A percentile compares a stretch with the other conserved stretches of the same genome.
These are phyloP conservation scores for Shargacucullia verbasci DNA, from an alignment of 2,888 invertebrate genomes.

Conservation along the genomic window DNA sequence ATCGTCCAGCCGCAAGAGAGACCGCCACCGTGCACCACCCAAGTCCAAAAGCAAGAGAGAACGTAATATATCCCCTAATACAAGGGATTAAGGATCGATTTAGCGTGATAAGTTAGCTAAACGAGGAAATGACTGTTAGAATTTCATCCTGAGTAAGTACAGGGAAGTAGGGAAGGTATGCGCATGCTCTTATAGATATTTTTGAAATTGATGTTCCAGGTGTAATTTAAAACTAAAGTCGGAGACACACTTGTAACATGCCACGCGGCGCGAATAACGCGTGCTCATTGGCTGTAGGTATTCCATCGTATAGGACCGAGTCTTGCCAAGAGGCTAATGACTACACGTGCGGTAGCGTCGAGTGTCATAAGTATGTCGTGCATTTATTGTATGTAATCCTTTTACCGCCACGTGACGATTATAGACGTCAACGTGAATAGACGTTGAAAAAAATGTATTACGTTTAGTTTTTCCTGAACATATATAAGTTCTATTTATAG, in stretches of 20 bases:
- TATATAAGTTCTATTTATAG: not conserved
- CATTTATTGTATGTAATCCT: not conserved
- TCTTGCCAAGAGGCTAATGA: too few species aligned
- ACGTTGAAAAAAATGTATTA: too few species aligned
- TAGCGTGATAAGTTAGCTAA: constrained; percentile 12
- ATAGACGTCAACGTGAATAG: too few species aligned
- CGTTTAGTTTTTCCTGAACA: too few species aligned
- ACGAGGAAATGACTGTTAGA: constrained; percentile 28
- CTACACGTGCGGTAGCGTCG: too few species aligned
- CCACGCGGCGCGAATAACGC: too few species aligned
- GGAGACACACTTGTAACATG: too few species aligned
- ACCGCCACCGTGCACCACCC: constrained; percentile 78
- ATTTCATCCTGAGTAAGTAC: not conserved
- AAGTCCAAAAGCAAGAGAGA: constrained; percentile 79
- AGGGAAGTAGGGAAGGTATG: too few species aligned
- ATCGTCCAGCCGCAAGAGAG: constrained; percentile 84
- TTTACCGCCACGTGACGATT: not conserved
- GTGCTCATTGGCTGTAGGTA: too few species aligned
- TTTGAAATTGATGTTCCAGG: constrained; percentile 8
- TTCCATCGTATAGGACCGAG: too few species aligned
- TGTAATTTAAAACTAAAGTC: not conserved
- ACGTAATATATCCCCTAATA: constrained; percentile 75
- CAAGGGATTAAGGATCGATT: constrained; percentile 68
- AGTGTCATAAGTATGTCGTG: too few species aligned
- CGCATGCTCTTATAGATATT: not conserved